These are phyloP conservation scores for Rhagoletis zephyria DNA, from an alignment of 1,140 invertebrate species.

Conservation along the genomic window DNA sequence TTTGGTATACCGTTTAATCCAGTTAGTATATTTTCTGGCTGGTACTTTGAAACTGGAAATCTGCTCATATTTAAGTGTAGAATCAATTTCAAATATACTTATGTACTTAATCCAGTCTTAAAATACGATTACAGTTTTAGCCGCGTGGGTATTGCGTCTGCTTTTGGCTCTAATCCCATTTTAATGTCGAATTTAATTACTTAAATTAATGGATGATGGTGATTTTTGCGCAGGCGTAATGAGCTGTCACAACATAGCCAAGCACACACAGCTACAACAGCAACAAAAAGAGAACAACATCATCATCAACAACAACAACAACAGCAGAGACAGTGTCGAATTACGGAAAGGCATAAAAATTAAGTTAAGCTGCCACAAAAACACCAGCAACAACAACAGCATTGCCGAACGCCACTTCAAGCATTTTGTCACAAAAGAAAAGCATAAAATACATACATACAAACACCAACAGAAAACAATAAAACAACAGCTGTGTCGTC, in stretches of 20 bases:
- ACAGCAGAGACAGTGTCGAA: conserved; percentile 29
- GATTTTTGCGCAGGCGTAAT: conserved; percentile 44
- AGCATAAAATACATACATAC: conserved; percentile 5
- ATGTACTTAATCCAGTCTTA: neutral
- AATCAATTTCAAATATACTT: too few relatives aligned
- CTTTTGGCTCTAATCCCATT: neutral
- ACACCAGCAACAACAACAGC: too few relatives aligned
- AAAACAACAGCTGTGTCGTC: conserved; percentile 2
- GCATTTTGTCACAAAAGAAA: conserved; percentile 49
- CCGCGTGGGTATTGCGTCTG: too few relatives aligned
- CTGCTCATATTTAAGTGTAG: too few relatives aligned
- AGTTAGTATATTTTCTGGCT: too few relatives aligned
- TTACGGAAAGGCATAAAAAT: conserved; percentile 51
- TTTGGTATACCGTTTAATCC: too few relatives aligned
- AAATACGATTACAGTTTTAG: neutral
- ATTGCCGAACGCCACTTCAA: conserved; percentile 15
- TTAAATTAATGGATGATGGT: conserved; percentile 8
- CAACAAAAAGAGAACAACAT: neutral
- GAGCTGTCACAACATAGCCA: conserved; percentile 45
- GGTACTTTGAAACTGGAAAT: too few relatives aligned
- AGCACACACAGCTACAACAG: neutral
- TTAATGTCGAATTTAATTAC: neutral
- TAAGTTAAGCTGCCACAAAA: too few relatives aligned
- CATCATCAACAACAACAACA: too few relatives aligned
- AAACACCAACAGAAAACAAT: conserved; percentile 20